These are phyloP conservation scores for Hypomecis punctinalis DNA, from an alignment of 2,888 invertebrate genomes.

Conservation along the genomic window DNA sequence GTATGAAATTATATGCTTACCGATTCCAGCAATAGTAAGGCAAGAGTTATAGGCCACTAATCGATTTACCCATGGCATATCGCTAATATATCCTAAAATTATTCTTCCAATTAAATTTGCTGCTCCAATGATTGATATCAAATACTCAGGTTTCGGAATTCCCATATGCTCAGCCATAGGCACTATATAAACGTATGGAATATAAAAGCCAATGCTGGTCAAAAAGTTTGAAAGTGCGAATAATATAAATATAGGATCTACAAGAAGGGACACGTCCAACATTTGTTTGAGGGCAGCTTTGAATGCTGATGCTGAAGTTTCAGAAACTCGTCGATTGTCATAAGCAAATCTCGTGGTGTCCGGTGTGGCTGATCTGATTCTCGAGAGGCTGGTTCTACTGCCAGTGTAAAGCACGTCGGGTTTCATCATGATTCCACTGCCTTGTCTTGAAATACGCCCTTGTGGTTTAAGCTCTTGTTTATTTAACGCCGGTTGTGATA, in stretches of 20 bases:
- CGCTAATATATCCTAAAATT: slow-evolving; percentile 93
- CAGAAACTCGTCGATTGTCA: slow-evolving; percentile 45
- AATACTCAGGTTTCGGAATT: slow-evolving; percentile 87
- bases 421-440: slow-evolving; percentile 92
- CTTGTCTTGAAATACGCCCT: slow-evolving; percentile 72
- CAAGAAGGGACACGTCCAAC: slow-evolving; percentile 93
- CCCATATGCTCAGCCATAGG: slow-evolving; percentile 88
- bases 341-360: slow-evolving; percentile 56
- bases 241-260: slow-evolving; percentile 94
- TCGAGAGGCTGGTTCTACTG: slow-evolving; percentile 85
- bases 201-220: slow-evolving; percentile 97
- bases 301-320: slow-evolving; percentile 78
- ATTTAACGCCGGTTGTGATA: slow-evolving; percentile 89
- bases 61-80: slow-evolving; percentile 96
- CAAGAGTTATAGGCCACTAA: slow-evolving; percentile 95
- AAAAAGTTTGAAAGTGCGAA: slow-evolving; percentile 97
- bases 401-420: slow-evolving; percentile 96
- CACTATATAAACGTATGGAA: slow-evolving; percentile 95
- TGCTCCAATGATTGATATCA: slow-evolving; percentile 93
- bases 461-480: slow-evolving; percentile 69
- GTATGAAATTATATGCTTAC: slow-evolving; percentile 79
- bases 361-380: slow-evolving; percentile 81
- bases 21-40: slow-evolving; percentile 94
- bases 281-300: slow-evolving; percentile 90
- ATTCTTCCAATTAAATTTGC: slow-evolving; percentile 96